Evolutionary conservation across 2,888 invertebrate genomes (phyloP), one percentile per base, ranked within the genome.

Genomic region (Ectemnius continuus): DNA sequence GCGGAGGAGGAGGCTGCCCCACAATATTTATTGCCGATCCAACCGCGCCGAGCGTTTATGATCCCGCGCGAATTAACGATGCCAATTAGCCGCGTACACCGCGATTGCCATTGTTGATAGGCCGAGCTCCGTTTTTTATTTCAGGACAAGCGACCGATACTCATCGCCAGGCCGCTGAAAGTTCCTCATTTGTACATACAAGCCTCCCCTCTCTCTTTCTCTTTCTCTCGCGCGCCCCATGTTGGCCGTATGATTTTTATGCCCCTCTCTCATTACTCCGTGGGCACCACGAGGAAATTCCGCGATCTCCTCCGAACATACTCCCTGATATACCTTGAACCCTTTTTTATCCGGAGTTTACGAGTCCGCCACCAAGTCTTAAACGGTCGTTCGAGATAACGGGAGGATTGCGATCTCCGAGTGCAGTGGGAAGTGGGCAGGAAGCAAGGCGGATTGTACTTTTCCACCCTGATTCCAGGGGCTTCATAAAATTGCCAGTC

Each of bases 21-120:
- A 11, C 36, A 8, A 82, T 83, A 84, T 84, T 84, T 84, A 84
- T 85, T 74, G 82, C 76, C 78, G 70, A 80, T 75, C 82, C 82
- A 79, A 81, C 65, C 75, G 62, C 78, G 70, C 64, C 68, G 68
- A 70, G 68, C 83, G 56, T 83, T 83, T 83, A 83, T 72, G 81
- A 79, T 78, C 71, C 71, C 58, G 74, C 73, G 70, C 58, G 79
- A 73, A 76, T 75, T 83, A 79, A 82, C 79, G 82, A 82, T 74
- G 48, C 74, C 79, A 82, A 82, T 82, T 82, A 82, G 74, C 61
- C 63, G 62, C 16, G 57, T 62, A 36, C 36, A 74, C 73, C 70
- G 76, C 66, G 57, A 60, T 62, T 46, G 73, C 70, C 71, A 74
- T 73, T 74, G 79, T 81, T 65, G 66, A 61, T 67, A 6, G 67